Conservation (phyloP, 2,888 invertebrate species). For the Serripes groenlandicus region DNA sequence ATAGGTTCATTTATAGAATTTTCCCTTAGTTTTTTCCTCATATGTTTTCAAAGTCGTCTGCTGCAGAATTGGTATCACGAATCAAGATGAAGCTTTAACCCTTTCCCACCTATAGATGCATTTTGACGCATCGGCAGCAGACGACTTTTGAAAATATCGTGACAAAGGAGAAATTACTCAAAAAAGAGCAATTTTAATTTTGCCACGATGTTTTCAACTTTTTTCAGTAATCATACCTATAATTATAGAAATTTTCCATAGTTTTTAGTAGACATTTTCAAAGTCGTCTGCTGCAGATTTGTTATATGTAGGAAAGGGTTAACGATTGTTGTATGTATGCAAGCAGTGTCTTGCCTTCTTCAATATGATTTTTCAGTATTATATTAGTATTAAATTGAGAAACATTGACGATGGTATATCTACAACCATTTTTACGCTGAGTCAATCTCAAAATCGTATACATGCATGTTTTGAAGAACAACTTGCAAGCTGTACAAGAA, state of each 20-base stretch:
- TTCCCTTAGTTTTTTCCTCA: no score
- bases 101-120: not conserved
- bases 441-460: no score
- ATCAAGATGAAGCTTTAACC: no score
- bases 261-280: not conserved
- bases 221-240: no score
- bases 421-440: no score
- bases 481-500: no score
- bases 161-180: not conserved
- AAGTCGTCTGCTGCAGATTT: not conserved
- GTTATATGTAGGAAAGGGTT: not conserved
- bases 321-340: no score
- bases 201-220: not conserved
- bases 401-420: no score
- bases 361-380: conserved; percentile 3
- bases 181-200: not conserved
- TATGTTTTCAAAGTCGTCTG: no score
- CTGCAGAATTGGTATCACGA: no score
- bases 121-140: not conserved
- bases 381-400: no score
- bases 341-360: not conserved
- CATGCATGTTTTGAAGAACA: no score
- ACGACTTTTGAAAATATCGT: not conserved
- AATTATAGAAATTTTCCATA: not conserved
- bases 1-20: not conserved